Base-by-base conservation (phyloP, 1,140 invertebrate species). In the Drosophila simulans region DNA sequence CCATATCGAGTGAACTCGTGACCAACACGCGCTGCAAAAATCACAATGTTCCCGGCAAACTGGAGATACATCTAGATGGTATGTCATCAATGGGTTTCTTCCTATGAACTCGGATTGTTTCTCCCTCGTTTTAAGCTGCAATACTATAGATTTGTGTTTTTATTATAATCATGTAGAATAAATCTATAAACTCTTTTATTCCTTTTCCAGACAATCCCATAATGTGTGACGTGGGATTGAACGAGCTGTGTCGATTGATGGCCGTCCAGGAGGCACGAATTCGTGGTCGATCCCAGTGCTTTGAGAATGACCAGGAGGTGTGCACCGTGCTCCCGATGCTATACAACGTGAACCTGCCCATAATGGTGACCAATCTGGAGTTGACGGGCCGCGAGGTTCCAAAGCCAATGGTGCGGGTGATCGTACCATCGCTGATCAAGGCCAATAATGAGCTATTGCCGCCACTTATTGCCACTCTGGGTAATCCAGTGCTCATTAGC, bases 1-100 rank as follows among this genome's bases (percentile, higher is more conserved):
- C 94, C 5, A 93, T 97, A 10, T 95, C 95, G 43, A 94, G 94
- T 27, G 95, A 96, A 81, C 93, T 97, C 10, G 96, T 96, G 0
- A 94, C 95, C 3, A 96, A 97, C 86, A 96, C 96, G 0, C 94
- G 94, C 71, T 97, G 96, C 90, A 95, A 94, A 45, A 94, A 96
- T 49, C 95, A 96, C 80, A 95, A 95, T 63, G 95, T 96, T 8
- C 94, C 94, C 56, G 95, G 95, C 72, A 95, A 95, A 48, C 92
- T 97, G 77, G 95, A 96, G 82, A 95, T 97, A 80, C 95, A 96
- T 91, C 93, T 97, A 56, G 94, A 96, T 95, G 96, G 96, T 97
- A 92, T 92, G 86, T 66, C 0, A 7, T 20, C 3, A 10, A 15
- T 0, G 13, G 13, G 22, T 2, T 4, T 27, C 1, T n/a, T 46